Evolutionary conservation across 2,797 vertebrate genomes (phyloP).

Genomic region (Microhierax caerulescens): DNA sequence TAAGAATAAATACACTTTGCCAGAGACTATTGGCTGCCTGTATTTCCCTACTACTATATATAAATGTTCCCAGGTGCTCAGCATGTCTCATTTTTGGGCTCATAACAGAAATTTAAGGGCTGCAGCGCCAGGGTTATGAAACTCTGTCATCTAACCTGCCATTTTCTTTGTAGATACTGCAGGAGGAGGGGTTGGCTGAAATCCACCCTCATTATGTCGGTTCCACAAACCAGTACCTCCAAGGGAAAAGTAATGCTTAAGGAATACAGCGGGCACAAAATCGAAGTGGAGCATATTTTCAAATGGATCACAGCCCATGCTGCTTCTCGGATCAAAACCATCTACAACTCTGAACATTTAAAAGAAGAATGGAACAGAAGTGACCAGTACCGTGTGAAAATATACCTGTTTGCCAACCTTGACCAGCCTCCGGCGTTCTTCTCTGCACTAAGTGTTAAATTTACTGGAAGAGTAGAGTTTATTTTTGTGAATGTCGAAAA

Average conservation of each 20-base stretch:
- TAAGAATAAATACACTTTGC: not conserved
- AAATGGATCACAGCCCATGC: constrained; percentile 96
- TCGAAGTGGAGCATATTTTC: constrained; percentile 92
- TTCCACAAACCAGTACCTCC: constrained; percentile 94
- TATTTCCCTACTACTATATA: not conserved
- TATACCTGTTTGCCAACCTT: constrained; percentile 92
- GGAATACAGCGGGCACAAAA: constrained; percentile 86
- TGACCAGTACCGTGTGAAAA: constrained; percentile 87
- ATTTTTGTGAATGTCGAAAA: constrained; percentile 93
- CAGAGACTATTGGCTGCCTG: not conserved
- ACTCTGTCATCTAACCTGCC: not conserved
- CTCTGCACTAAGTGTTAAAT: constrained; percentile 94
- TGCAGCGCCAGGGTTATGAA: not conserved
- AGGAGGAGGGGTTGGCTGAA: constrained; percentile 90
- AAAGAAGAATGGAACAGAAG: constrained; percentile 89
- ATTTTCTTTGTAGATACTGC: constrained; percentile 79
- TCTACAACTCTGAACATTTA: constrained; percentile 83
- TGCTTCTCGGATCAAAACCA: constrained; percentile 93
- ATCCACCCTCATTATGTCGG: constrained; percentile 96
- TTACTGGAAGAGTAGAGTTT: constrained; percentile 97
- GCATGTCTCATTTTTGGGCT: not conserved
- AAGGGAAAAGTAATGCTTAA: constrained; percentile 98
- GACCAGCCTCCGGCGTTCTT: constrained; percentile 94
- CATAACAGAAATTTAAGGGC: not conserved
- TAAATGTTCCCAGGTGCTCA: not conserved